Base-by-base conservation (phyloP, 2,113 vertebrate genomes). In the Epinephelus fuscoguttatus region DNA sequence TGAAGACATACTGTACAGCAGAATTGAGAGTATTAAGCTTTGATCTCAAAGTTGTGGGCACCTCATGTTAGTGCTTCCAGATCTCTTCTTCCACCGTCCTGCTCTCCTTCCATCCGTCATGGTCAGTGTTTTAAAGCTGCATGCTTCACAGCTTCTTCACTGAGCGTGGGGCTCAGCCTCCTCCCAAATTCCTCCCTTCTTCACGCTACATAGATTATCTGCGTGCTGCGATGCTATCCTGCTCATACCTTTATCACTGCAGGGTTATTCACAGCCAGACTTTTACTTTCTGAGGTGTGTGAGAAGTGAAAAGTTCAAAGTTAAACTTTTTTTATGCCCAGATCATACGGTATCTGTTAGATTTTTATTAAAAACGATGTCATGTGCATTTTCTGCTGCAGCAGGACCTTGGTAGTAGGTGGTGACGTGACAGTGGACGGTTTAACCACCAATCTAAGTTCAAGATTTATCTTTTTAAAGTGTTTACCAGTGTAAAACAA, bases 131-230 rank as follows among this genome's bases (percentile, higher is more conserved):
- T 83, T 69, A 40, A 37, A 66, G 61, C 70, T 56, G 66, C 75
- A 61, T 23, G 76, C 84, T 76, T 72, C 56, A 74, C 74, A 42
- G 64, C 87, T 40, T 78, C 78, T 73, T 77, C 18, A 3, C 49
- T 25, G 45, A 50, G 37, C 6, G 9, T 33, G 61, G 47, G 30
- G 30, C 69, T 71, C 60, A n/a, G 59, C 70, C 81, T 72, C 55
- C 68, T 55, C 59, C 66, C 70, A 76, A 85, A 89, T 88, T 89
- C 89, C 85, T 88, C 78, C 37, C 72, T 56, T 84, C 53, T 85
- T 88, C 90, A 88, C 33, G 64, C 83, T 84, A 37, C 37, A 61
- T 73, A 84, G 53, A 85, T 82, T 61, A 87, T 80, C 61, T 21
- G 8, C 17, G 10, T 21, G 68, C 67, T 78, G 50, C 73, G 74